Conservation (phyloP, 2,113 vertebrate genomes). For the Microtus pennsylvanicus region DNA sequence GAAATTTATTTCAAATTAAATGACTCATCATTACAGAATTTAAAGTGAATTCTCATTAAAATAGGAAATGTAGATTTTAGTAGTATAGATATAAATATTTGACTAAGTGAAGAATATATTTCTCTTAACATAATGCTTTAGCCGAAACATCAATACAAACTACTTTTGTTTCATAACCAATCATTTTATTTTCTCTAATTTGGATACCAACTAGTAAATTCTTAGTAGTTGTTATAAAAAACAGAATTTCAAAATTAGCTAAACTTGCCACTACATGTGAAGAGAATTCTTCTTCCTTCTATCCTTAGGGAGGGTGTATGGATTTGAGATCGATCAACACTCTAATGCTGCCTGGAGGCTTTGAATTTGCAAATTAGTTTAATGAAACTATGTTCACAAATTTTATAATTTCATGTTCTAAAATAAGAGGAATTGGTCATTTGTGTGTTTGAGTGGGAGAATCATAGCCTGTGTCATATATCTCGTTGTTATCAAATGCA, state of each 20-base stretch:
- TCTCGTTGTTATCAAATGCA: not conserved
- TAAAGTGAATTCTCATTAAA: not conserved
- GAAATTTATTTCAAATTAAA: not conserved
- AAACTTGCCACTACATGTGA: not conserved
- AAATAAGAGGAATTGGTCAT: not conserved
- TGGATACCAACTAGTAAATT: conserved; percentile 35
- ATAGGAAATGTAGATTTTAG: not conserved
- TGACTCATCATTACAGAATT: not conserved
- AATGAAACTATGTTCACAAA: conserved; percentile 1
- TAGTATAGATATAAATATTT: not conserved
- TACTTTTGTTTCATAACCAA: conserved; percentile 27
- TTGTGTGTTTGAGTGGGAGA: not conserved
- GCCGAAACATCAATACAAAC: not conserved
- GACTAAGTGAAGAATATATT: not conserved
- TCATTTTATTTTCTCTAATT: not conserved
- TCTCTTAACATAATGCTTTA: not conserved
- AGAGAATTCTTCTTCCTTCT: not conserved
- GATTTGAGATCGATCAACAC: not conserved
- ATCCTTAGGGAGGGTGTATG: not conserved
- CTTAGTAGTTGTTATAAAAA: conserved; percentile 3
- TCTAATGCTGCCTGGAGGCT: conserved; percentile 24
- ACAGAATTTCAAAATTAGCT: not conserved
- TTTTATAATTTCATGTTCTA: not conserved
- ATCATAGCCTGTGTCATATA: not conserved
- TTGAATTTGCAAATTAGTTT: conserved; percentile 38